Evolutionary conservation across 2,888 invertebrate species (phyloP).

Genomic region (Tiliacea aurago): DNA sequence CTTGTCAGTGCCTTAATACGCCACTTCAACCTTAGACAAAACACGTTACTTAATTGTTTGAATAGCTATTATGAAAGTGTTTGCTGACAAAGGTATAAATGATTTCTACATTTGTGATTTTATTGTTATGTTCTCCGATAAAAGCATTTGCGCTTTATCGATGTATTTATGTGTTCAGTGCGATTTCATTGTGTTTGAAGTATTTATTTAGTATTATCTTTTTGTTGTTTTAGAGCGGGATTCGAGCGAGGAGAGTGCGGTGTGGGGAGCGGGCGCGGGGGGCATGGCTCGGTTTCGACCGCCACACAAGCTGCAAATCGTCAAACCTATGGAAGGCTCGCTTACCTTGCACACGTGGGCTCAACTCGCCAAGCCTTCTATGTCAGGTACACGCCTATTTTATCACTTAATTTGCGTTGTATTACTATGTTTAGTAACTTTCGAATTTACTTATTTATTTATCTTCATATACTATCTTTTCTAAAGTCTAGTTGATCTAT

Average conservation of each 20-base stretch:
- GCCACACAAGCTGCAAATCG: conserved; percentile 97
- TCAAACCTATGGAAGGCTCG: conserved; percentile 98
- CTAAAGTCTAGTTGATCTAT: background rate
- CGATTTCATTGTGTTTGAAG: conserved; percentile 26
- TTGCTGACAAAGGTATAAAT: conserved; percentile 20
- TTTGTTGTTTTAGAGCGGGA: conserved; percentile 77
- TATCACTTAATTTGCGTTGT: background rate
- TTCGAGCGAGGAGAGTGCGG: conserved; percentile 85
- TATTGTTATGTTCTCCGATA: conserved; percentile 23
- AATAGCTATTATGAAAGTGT: conserved; percentile 20
- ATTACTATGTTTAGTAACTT: background rate
- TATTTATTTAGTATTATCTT: conserved; percentile 27
- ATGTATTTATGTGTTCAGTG: conserved; percentile 36
- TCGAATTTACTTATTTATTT: too few relatives aligned
- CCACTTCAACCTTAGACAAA: background rate
- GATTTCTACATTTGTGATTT: conserved; percentile 8
- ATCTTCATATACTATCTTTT: background rate
- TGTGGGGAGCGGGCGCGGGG: conserved; percentile 87
- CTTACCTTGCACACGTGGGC: conserved; percentile 98
- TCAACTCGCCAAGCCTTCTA: conserved; percentile 97
- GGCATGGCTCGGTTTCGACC: conserved; percentile 92
- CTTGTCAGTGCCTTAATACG: too few relatives aligned
- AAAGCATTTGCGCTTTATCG: conserved; percentile 14
- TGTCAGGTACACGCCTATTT: conserved; percentile 91
- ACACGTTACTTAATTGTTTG: conserved; percentile 33